Evolutionary conservation across 1,140 invertebrate genomes (phyloP).

Genomic region (Apis florea): DNA sequence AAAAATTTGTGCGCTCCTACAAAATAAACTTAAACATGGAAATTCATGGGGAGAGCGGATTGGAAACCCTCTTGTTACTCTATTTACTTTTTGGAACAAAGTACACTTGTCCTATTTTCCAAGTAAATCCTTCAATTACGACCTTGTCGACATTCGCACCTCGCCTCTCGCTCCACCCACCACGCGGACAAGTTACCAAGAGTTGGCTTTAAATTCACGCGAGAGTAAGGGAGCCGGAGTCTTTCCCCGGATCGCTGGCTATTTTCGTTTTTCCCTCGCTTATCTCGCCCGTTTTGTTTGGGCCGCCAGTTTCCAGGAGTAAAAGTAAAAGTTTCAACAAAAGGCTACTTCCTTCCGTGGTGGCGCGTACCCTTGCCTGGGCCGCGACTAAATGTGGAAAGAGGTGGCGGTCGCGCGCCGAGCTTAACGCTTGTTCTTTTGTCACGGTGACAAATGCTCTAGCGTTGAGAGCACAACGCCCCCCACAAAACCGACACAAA

Average conservation of each 20-base stretch:
- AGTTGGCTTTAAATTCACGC: conserved; percentile 19
- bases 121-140: too few species aligned
- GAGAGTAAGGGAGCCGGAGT: background rate
- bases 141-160: too few species aligned
- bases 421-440: conserved; percentile 58
- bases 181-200: background rate
- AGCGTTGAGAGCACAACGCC: conserved; percentile 63
- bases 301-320: conserved; percentile 24
- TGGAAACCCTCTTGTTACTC: too few species aligned
- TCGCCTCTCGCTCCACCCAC: too few species aligned
- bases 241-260: conserved; percentile 10
- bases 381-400: conserved; percentile 27
- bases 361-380: conserved; percentile 32
- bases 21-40: too few species aligned
- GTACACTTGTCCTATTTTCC: too few species aligned
- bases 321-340: conserved; percentile 66
- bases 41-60: too few species aligned
- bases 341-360: conserved; percentile 57
- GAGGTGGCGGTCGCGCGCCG: background rate
- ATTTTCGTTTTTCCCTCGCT: conserved; percentile 31
- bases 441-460: conserved; percentile 67
- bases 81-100: too few species aligned
- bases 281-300: conserved; percentile 46
- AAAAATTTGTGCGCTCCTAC: too few species aligned
- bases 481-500: conserved; percentile 3